phyloP scores from a whole-genome alignment of 2,888 invertebrate species.

The Branchinecta sandiegonensis region DNA sequence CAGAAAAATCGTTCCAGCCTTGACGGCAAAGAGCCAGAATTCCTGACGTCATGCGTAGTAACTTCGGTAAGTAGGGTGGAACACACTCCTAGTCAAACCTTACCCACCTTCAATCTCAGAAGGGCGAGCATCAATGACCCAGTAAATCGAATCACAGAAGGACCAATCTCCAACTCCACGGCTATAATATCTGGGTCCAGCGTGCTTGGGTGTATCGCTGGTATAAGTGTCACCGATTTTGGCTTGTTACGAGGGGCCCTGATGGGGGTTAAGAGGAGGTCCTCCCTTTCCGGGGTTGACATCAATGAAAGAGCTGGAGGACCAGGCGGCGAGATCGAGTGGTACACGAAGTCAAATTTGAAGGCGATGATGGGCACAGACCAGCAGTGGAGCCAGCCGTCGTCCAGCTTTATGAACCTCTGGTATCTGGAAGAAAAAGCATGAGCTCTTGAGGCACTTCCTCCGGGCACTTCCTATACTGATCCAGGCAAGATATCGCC shows the following conservation, averaged over 20 bases:
- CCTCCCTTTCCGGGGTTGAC: conserved; percentile 87
- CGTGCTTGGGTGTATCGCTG: conserved; percentile 68
- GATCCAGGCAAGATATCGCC: too few species aligned
- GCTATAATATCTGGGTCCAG: conserved; percentile 76
- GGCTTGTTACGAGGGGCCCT: conserved; percentile 48
- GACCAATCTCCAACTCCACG: conserved; percentile 85
- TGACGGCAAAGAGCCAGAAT: too few species aligned
- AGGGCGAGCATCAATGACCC: conserved; percentile 81
- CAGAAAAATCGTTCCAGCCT: too few species aligned
- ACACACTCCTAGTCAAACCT: background rate
- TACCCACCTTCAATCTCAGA: conserved; percentile 57
- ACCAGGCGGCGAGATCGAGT: conserved; percentile 76
- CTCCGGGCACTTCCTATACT: too few species aligned
- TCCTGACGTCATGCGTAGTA: too few species aligned
- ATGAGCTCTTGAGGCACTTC: too few species aligned
- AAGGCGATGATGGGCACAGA: conserved; percentile 84
- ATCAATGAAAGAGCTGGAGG: conserved; percentile 80
- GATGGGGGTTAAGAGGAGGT: conserved; percentile 77
- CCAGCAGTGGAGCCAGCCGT: conserved; percentile 93
- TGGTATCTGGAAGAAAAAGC: background rate
- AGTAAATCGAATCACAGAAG: conserved; percentile 76
- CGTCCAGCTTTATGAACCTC: conserved; percentile 26
- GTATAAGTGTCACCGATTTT: background rate
- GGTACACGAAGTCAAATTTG: conserved; percentile 77
- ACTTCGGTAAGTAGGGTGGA: too few species aligned